Evolutionary conservation across 2,113 vertebrate genomes (phyloP), one percentile per base, ranked within the genome.

Genomic region (Prionailurus viverrinus): DNA sequence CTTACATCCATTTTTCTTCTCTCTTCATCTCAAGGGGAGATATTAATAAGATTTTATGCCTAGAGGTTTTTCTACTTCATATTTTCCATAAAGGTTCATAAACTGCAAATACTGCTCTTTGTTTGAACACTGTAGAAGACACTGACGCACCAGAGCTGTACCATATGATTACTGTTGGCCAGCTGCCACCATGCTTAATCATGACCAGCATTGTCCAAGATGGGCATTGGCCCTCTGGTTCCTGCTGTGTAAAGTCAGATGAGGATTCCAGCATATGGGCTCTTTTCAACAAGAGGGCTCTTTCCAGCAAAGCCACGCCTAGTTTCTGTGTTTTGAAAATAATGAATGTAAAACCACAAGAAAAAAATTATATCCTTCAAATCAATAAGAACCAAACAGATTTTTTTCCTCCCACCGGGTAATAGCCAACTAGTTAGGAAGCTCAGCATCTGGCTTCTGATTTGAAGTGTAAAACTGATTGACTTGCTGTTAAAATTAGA

Each of bases 301-400:
- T 97, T 97, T 98, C 78, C 87, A 98, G 95, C 66, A 55, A 39
- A 81, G 51, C 88, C 98, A 97, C 27, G 66, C 51, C 31, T 96
- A 23, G 7, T 86, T 87, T 94, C 45, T 41, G 41, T 45, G 27
- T 25, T 8, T 1, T 31, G 94, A 92, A 97, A 95, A 45, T 74
- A 94, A 39, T 82, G 19, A 21, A 3, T 73, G 29, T 89, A 97
- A 91, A 89, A 39, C 39, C 27, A 89, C 18, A 31, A 66, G 78
- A 41, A 53, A 68, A 53, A 51, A 92, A 93, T 6, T n/a, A 29
- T 25, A 16, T 45, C 41, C 68, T 31, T 76, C 27, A 73, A 61
- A 87, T 48, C 91, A 96, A 23, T 27, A 94, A 36, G 61, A 97
- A 73, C 11, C 29, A 83, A 58, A 81, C 66, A 94, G 74, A 33